A percentile compares a stretch with the other conserved stretches of the same genome.
phyloP scores from a whole-genome alignment of 2,113 vertebrate genomes.

The Choloepus hoffmanni region DNA sequence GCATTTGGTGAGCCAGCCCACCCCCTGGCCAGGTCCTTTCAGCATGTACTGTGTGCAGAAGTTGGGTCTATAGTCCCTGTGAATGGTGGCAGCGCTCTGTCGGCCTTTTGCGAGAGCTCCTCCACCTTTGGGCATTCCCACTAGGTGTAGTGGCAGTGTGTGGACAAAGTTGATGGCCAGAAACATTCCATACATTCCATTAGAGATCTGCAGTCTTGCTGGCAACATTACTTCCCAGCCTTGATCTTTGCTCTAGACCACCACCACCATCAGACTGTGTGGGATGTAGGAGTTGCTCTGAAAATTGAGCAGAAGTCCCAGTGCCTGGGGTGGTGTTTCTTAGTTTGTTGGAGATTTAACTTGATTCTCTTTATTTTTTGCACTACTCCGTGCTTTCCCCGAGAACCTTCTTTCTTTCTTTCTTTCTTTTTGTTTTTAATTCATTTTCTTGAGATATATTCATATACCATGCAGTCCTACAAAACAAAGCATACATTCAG shows the following conservation, averaged over 20 bases:
- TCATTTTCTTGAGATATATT: too few relatives aligned
- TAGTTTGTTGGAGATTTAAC: neutral
- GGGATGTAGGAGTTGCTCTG: neutral
- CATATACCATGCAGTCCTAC: too few relatives aligned
- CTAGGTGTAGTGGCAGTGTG: neutral
- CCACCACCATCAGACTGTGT: neutral
- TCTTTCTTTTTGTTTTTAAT: neutral
- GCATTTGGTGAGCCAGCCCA: neutral
- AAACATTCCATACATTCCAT: too few relatives aligned
- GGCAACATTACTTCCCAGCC: neutral
- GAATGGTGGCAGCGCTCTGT: neutral
- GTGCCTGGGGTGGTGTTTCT: neutral
- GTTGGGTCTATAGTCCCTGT: neutral
- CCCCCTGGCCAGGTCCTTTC: neutral
- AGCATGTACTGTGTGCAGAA: neutral
- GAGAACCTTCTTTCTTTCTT: neutral
- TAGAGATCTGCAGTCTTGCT: neutral
- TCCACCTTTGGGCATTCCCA: neutral
- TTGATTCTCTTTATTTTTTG: neutral
- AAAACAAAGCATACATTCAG: too few relatives aligned
- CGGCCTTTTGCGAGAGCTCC: rapidly evolving
- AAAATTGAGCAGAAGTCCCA: neutral
- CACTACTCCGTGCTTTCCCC: neutral
- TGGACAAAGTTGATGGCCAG: rapidly evolving
- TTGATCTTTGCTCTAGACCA: neutral